Base-by-base conservation (phyloP, 2,797 vertebrate species). In the Anniella stebbinsi region DNA sequence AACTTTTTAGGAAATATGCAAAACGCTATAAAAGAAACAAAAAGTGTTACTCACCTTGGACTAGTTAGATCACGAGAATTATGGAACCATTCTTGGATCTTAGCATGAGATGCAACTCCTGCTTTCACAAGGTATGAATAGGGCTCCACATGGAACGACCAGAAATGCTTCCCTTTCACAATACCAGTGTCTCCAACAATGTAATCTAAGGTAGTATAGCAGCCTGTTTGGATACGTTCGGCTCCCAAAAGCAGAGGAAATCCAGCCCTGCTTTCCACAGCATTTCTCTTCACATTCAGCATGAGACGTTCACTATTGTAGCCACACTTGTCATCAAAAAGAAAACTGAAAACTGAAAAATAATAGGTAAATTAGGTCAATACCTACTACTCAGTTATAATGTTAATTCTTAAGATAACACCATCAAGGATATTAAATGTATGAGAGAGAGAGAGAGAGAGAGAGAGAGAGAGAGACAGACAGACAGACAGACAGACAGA, bases 311-410 rank as follows among this genome's bases (percentile, higher is more conserved):
- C 99, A 0, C 94, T 96, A 86, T 98, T 99, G 96, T 98, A 99
- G 83, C 99, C 99, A 92, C 99, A 99, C 88, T 98, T 99, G 89
- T 99, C 99, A 87, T 98, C 99, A 93, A 99, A 99, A 92, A 99
- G 98, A 97, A 99, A 99, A 85, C 97, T 97, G 84, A 99, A 98
- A 94, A 98, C 99, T 99, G 96, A 45, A 93, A 80, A 93, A 95
- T 1, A 82, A 89, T 60, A 57, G 23, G 25, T 81, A 66, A 54
- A 45, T 95, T 89, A 95, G 86, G 75, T 84, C 91, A 18, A 33
- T 76, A 87, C 45, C 51, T 81, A 63, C 60, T 25, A 25, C 41
- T 33, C n/a, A 93, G 60, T 76, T 77, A 8, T n/a, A 77, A 33
- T 48, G 13, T 75, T 41, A 84, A 51, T 54, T 85, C 67, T 36